These are phyloP conservation scores for Chaenodraco wilsoni DNA, from an alignment of 2,797 vertebrate genomes.

Conservation along the genomic window DNA sequence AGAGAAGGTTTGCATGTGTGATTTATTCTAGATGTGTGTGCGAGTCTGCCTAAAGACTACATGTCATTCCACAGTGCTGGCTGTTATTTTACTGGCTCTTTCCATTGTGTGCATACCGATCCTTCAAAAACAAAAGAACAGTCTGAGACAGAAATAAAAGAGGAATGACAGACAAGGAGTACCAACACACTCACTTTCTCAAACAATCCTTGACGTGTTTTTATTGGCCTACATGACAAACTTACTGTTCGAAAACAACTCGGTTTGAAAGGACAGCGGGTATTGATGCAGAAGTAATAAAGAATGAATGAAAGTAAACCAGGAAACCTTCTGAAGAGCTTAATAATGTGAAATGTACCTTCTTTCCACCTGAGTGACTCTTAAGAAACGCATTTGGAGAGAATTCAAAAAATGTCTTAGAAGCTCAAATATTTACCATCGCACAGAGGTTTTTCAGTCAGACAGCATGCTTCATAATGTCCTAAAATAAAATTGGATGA, in stretches of 20 bases:
- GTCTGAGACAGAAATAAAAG: constrained; percentile 23
- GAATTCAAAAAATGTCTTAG: constrained; percentile 2
- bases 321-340: background rate
- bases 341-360: background rate
- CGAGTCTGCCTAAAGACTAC: constrained; percentile 18
- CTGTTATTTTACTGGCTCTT: constrained; percentile 26
- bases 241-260: background rate
- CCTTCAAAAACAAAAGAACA: constrained; percentile 21
- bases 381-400: background rate
- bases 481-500: too few relatives aligned
- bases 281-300: background rate
- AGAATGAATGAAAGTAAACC: background rate
- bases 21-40: background rate
- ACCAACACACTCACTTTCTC: too few relatives aligned
- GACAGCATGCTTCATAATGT: background rate
- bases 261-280: background rate
- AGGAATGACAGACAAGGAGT: constrained; percentile 9
- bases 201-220: too few relatives aligned
- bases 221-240: background rate
- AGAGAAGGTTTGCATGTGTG: background rate
- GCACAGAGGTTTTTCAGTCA: background rate
- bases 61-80: constrained; percentile 24
- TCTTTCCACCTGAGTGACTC: background rate
- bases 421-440: constrained; percentile 1
- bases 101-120: constrained; percentile 21